Percentiles rank a stretch among this genome's conserved stretches.
Evolutionary conservation across 2,888 invertebrate genomes (phyloP).

Genomic region (Mythimna loreyi): DNA sequence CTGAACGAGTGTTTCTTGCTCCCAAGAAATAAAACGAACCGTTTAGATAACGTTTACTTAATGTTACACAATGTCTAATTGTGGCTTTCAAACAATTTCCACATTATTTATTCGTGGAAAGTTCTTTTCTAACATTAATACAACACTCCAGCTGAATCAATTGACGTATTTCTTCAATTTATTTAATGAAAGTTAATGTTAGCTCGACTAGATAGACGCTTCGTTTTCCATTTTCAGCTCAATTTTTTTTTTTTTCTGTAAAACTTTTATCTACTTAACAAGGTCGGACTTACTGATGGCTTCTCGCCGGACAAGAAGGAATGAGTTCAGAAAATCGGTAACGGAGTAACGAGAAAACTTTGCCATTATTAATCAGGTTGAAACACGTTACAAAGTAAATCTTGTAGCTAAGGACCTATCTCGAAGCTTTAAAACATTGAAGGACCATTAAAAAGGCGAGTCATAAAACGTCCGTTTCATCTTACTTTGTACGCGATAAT

Average conservation of each 20-base stretch:
- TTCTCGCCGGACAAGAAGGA: conserved; percentile 58
- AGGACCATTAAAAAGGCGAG: conserved; percentile 65
- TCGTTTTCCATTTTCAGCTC: conserved; percentile 27
- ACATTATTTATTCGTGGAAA: conserved; percentile 16
- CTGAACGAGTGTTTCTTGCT: conserved; percentile 32
- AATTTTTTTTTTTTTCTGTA: conserved; percentile 24
- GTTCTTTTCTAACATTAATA: conserved; percentile 7
- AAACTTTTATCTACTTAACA: conserved; percentile 35
- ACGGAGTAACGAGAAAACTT: conserved; percentile 62
- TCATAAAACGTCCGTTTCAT: conserved; percentile 61
- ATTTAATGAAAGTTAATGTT: conserved; percentile 16
- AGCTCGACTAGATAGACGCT: conserved; percentile 18
- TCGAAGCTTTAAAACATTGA: conserved; percentile 63
- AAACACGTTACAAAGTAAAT: conserved; percentile 49
- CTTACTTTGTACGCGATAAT: conserved; percentile 64
- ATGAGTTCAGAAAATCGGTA: conserved; percentile 57
- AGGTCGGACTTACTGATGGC: conserved; percentile 39
- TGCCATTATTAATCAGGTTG: conserved; percentile 49
- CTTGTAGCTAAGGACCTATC: conserved; percentile 39
- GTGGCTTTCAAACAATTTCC: conserved; percentile 11
- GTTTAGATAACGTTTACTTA: conserved; percentile 33
- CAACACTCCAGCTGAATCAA: conserved; percentile 26
- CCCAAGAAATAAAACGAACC: conserved; percentile 30
- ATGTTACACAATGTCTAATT: conserved; percentile 12
- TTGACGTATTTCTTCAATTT: conserved; percentile 20